Evolutionary conservation across 35 echinoderm and acorn worm genomes (phyloP), one percentile per base, ranked within the genome.

Genomic region (Hemicentrotus pulcherrimus): DNA sequence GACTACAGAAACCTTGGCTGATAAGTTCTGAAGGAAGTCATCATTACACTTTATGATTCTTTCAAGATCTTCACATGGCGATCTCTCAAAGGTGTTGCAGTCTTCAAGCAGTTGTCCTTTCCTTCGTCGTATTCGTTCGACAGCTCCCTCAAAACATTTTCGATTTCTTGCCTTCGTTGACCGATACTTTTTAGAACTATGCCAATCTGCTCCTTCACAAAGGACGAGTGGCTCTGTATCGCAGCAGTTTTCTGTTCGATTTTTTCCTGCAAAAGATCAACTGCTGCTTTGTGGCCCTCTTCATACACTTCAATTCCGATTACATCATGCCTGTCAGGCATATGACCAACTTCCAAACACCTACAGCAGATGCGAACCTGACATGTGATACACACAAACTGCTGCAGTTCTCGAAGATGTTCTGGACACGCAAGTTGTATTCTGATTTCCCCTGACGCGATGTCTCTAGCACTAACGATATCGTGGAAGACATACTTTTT

Each of bases 341-440:
- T 15, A 78, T 78, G 65, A 28, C 65, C 65, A 0, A 78, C 28
- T 78, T 78, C 65, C 5, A 78, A 18, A n/a, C 65, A 78, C 18
- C 65, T 78, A 78, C 65, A 78, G 9, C 65, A 78, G 65, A 78
- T 78, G 65, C 28, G 22, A n/a, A 78, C 65, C 18, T 22, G 65
- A 78, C 65, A 78, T 28, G 65, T 47, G 32, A 90, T 47, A 47
- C 88, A 90, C 32, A 90, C 88, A 13, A 90, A 90, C 88, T 90
- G 32, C 46, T 90, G 32, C 32, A 90, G 33, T 47, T 90, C 88
- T 47, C 16, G 32, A 15, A 32, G 46, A 30, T 90, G 88, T 41
- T 32, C 32, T 28, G 15, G 12, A 24, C 88, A 90, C 32, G 88
- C 32, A 30, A 33, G 32, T 6, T 47, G 31, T 15, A 12, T 90